Conservation (phyloP, 2,888 invertebrate species). For the Ceriagrion tenellum region DNA sequence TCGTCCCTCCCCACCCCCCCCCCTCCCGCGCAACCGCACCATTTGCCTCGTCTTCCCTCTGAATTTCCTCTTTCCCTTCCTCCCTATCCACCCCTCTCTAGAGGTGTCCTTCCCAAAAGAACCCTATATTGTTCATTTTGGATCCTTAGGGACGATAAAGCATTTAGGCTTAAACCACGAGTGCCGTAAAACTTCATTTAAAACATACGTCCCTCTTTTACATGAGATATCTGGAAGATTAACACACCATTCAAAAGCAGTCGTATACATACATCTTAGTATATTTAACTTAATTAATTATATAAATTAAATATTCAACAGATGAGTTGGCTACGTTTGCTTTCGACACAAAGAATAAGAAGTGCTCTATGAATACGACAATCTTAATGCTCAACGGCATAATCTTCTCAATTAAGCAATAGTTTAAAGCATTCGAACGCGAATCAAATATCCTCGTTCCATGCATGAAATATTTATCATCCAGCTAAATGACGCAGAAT, state of each 20-base stretch:
- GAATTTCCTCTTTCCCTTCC: neutral
- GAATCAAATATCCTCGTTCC: no score
- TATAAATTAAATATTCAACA: no score
- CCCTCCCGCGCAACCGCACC: neutral
- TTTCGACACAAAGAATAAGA: no score
- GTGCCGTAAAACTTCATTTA: slow-evolving; percentile 51
- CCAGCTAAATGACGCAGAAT: no score
- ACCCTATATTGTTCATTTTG: slow-evolving; percentile 52
- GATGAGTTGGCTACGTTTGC: no score
- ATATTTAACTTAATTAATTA: slow-evolving; percentile 69
- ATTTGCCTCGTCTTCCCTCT: neutral
- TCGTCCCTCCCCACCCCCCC: neutral
- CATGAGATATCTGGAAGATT: neutral
- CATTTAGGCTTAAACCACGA: slow-evolving; percentile 46
- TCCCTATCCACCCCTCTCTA: neutral
- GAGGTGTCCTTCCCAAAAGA: slow-evolving; percentile 52
- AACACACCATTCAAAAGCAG: neutral
- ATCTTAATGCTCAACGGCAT: no score
- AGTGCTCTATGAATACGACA: no score
- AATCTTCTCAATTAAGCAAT: no score
- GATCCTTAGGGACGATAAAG: slow-evolving; percentile 45
- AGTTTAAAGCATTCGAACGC: no score
- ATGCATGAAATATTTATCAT: no score
- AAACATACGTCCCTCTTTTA: neutral
- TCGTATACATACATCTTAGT: neutral